These are phyloP conservation scores for Norana najaformis DNA, from an alignment of 2,888 invertebrate genomes.

Conservation along the genomic window DNA sequence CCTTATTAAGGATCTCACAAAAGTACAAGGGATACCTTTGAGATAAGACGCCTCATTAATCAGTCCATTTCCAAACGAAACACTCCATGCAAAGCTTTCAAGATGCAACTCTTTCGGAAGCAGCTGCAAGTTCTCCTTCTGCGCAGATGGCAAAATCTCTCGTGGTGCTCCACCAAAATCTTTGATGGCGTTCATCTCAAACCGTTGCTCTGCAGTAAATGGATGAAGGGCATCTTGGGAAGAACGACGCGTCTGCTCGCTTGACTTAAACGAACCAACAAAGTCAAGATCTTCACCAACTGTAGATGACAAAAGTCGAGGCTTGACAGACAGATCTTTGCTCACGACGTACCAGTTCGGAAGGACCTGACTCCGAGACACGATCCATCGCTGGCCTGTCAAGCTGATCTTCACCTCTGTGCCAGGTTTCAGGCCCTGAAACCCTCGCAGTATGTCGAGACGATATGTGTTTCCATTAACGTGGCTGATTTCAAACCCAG, in stretches of 20 bases:
- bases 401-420: background rate
- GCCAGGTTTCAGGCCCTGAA: background rate
- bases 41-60: slow-evolving; percentile 21
- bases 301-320: slow-evolving; percentile 28
- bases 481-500: background rate
- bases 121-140: background rate
- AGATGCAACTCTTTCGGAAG: background rate
- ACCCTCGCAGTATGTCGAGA: background rate
- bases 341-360: slow-evolving; percentile 36
- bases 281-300: slow-evolving; percentile 10
- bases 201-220: slow-evolving; percentile 29
- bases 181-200: background rate
- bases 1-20: background rate
- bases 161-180: background rate
- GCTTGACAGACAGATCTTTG: background rate
- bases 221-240: slow-evolving; percentile 22
- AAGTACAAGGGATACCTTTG: background rate
- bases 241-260: background rate
- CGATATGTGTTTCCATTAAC: slow-evolving; percentile 19
- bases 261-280: background rate
- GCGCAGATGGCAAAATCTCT: background rate
- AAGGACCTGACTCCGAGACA: slow-evolving; percentile 30
- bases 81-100: background rate
- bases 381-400: slow-evolving; percentile 24
- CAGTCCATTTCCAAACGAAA: background rate